Conservation (phyloP, 2,888 invertebrate genomes). For the Diogma glabrata region DNA sequence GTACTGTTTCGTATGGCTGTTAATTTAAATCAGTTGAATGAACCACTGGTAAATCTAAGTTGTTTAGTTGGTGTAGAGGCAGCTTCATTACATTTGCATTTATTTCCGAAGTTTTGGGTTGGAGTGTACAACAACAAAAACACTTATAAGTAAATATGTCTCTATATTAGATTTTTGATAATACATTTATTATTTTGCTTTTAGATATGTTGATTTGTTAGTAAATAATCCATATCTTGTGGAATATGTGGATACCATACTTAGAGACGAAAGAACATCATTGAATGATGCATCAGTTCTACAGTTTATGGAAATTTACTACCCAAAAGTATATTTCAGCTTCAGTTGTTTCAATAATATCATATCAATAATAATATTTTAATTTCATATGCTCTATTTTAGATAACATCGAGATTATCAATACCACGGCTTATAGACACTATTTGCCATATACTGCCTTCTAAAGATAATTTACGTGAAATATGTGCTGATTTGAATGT, state of each 20-base stretch:
- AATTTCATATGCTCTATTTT: slow-evolving; percentile 10
- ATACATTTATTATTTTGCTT: slow-evolving; percentile 26
- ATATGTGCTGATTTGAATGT: slow-evolving; percentile 37
- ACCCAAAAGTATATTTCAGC: slow-evolving; percentile 59
- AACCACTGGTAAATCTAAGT: slow-evolving; percentile 73
- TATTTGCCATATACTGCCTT: slow-evolving; percentile 34
- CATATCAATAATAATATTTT: not conserved
- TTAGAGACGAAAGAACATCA: slow-evolving; percentile 77
- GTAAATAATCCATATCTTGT: slow-evolving; percentile 71
- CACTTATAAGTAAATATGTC: slow-evolving; percentile 31
- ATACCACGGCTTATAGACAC: slow-evolving; percentile 35
- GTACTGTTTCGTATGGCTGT: slow-evolving; percentile 75
- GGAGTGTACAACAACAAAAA: slow-evolving; percentile 58
- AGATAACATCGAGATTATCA: slow-evolving; percentile 33
- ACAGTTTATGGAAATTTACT: slow-evolving; percentile 78
- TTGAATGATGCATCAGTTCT: slow-evolving; percentile 74
- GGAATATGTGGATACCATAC: slow-evolving; percentile 82
- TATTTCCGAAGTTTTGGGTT: slow-evolving; percentile 86
- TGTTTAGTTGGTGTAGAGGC: slow-evolving; percentile 86
- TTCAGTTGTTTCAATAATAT: slow-evolving; percentile 4
- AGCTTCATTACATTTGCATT: slow-evolving; percentile 73
- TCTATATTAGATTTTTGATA: not conserved
- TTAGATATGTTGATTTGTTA: slow-evolving; percentile 67
- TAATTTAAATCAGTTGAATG: slow-evolving; percentile 75
- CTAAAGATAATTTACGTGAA: slow-evolving; percentile 36